Evolutionary conservation across 2,888 invertebrate genomes (phyloP).

Genomic region (Pherbina coryleti): DNA sequence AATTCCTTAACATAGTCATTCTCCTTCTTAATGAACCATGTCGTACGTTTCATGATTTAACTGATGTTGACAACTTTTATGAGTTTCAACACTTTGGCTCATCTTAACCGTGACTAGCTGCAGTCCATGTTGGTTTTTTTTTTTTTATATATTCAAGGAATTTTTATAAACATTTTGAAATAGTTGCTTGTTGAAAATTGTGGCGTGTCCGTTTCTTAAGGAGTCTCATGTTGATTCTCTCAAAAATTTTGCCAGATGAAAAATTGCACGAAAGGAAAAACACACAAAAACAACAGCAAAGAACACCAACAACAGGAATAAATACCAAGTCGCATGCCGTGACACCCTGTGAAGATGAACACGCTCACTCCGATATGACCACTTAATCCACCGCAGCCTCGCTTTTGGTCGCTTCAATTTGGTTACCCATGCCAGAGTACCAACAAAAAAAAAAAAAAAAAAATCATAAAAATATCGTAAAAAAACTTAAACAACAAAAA

Average conservation of each 20-base stretch:
- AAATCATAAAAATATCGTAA: neutral
- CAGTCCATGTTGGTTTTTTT: neutral
- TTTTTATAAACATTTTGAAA: neutral
- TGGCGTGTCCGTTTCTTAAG: slow-evolving; percentile 6
- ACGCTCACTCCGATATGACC: slow-evolving; percentile 52
- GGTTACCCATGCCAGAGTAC: neutral
- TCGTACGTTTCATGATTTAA: slow-evolving; percentile 4
- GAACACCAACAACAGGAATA: neutral
- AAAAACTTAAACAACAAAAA: neutral
- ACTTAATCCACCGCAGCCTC: slow-evolving; percentile 48
- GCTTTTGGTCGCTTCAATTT: neutral
- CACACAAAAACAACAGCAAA: neutral
- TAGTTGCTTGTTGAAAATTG: slow-evolving; percentile 16
- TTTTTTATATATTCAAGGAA: neutral
- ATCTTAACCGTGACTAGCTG: neutral
- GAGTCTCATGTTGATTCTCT: slow-evolving; percentile 26
- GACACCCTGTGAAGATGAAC: slow-evolving; percentile 48
- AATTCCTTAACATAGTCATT: neutral
- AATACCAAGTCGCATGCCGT: slow-evolving; percentile 40
- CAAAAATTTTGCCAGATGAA: slow-evolving; percentile 1
- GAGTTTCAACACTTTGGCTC: slow-evolving; percentile 25
- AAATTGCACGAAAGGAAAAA: neutral
- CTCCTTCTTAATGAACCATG: slow-evolving; percentile 27
- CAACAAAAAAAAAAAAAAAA: neutral
- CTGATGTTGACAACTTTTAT: slow-evolving; percentile 36